These are phyloP conservation scores for Coboldia fuscipes DNA, from an alignment of 1,140 invertebrate genomes.

Conservation along the genomic window DNA sequence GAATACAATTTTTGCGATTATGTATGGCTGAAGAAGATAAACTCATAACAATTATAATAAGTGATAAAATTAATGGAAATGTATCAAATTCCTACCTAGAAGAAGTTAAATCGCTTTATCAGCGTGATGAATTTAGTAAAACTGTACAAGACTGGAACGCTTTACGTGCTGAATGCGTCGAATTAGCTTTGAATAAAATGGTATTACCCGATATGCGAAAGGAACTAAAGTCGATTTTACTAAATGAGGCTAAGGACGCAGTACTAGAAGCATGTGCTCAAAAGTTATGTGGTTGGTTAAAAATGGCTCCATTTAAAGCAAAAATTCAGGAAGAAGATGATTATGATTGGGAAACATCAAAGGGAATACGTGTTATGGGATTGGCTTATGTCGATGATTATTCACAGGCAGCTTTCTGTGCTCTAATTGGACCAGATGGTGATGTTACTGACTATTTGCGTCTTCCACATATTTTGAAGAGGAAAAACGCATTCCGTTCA, in stretches of 20 bases:
- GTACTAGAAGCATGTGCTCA: constrained; percentile 65
- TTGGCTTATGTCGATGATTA: constrained; percentile 74
- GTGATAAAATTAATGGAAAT: constrained; percentile 57
- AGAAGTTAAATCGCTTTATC: constrained; percentile 79
- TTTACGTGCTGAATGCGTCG: constrained; percentile 65
- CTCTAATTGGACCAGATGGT: constrained; percentile 68
- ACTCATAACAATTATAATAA: constrained; percentile 47
- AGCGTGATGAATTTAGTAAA: constrained; percentile 88
- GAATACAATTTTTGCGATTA: constrained; percentile 78
- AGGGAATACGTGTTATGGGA: constrained; percentile 71
- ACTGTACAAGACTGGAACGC: constrained; percentile 94
- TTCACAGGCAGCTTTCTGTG: constrained; percentile 73
- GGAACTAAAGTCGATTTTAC: constrained; percentile 60
- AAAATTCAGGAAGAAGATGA: constrained; percentile 66
- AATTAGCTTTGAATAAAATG: constrained; percentile 69
- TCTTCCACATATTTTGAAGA: constrained; percentile 63
- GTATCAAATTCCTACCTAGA: constrained; percentile 58
- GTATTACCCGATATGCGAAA: constrained; percentile 76
- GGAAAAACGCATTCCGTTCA: constrained; percentile 50
- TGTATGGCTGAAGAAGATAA: constrained; percentile 72
- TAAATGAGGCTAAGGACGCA: constrained; percentile 75
- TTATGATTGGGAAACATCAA: constrained; percentile 72
- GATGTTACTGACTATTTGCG: constrained; percentile 81
- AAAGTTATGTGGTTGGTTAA: constrained; percentile 80
- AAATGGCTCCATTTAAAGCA: constrained; percentile 67